Base-by-base conservation (phyloP, 2,888 invertebrate genomes). In the Malacosoma neustria region DNA sequence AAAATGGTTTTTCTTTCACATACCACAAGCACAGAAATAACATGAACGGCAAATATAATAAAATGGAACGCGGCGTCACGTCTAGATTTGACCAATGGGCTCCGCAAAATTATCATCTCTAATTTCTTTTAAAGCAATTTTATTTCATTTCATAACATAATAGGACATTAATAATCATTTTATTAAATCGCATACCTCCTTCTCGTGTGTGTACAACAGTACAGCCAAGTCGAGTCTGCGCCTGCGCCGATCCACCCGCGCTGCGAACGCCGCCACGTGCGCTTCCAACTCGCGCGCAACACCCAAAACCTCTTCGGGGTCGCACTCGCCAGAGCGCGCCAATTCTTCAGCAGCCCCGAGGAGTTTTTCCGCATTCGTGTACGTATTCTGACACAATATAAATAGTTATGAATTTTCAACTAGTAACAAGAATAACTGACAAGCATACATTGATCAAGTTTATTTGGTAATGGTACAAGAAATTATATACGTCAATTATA, bases 341-440 rank as follows among this genome's bases (percentile, higher is more conserved):
- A 99, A 80, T 72, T 98, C 98, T 61, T 98, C 97, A 0, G 98
- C 98, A 0, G 98, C 98, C 0, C 96, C 93, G 34, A 99, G 87
- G 32, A 99, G 85, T 79, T 99, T 99, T 69, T 98, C 98, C 0
- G 98, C 98, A 87, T 99, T 99, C 40, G 98, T 98, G 66, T 99
- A 98, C 2, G 99, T 99, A 68, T 99, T 99, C 92, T 97, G 87
- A n/a, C n/a, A n/a, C n/a, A n/a, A n/a, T n/a, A n/a, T n/a, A n/a
- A n/a, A n/a, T n/a, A n/a, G n/a, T n/a, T n/a, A n/a, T n/a, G n/a
- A n/a, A n/a, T n/a, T n/a, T n/a, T n/a, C n/a, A n/a, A n/a, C n/a
- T n/a, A n/a, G n/a, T n/a, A n/a, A n/a, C n/a, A n/a, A n/a, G n/a
- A n/a, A n/a, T n/a, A n/a, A n/a, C n/a, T n/a, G n/a, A n/a, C n/a